Conservation (phyloP, 2,888 invertebrate species). For the Disparrhopalites patrizii region DNA sequence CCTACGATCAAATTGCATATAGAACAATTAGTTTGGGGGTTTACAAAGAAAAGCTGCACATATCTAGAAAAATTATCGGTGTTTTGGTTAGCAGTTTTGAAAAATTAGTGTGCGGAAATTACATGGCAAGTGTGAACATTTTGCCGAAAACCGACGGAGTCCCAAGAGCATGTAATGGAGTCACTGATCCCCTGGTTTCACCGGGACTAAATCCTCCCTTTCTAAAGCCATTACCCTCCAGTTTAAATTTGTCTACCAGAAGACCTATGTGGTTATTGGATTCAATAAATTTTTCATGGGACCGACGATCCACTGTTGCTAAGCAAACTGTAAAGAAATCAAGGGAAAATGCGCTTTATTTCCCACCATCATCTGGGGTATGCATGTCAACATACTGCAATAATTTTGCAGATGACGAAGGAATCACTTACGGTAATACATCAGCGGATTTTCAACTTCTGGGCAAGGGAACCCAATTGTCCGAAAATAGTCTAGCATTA, state of each 20-base stretch:
- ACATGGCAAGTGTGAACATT: constrained; percentile 60
- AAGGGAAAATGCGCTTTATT: neutral
- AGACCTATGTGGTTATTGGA: constrained; percentile 90
- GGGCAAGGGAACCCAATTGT: constrained; percentile 96
- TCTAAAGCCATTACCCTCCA: constrained; percentile 73
- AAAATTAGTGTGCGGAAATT: constrained; percentile 25
- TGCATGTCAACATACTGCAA: neutral
- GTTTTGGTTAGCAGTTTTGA: neutral
- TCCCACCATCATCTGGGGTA: neutral
- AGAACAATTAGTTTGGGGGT: neutral
- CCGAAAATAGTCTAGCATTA: constrained; percentile 91
- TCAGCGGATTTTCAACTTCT: constrained; percentile 92
- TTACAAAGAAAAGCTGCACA: neutral
- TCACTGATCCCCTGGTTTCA: constrained; percentile 51
- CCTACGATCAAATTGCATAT: constrained; percentile 60
- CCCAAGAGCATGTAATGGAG: constrained; percentile 67
- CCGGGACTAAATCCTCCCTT: constrained; percentile 53
- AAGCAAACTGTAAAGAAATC: constrained; percentile 61
- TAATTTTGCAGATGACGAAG: neutral
- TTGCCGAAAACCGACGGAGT: constrained; percentile 66
- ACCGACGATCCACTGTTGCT: constrained; percentile 71
- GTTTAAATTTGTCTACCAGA: constrained; percentile 83
- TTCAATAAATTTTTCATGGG: constrained; percentile 85
- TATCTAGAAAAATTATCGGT: neutral
- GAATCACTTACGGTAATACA: constrained; percentile 81